phyloP scores from a whole-genome alignment of 1,140 invertebrate species.

The Orchesella cincta region DNA sequence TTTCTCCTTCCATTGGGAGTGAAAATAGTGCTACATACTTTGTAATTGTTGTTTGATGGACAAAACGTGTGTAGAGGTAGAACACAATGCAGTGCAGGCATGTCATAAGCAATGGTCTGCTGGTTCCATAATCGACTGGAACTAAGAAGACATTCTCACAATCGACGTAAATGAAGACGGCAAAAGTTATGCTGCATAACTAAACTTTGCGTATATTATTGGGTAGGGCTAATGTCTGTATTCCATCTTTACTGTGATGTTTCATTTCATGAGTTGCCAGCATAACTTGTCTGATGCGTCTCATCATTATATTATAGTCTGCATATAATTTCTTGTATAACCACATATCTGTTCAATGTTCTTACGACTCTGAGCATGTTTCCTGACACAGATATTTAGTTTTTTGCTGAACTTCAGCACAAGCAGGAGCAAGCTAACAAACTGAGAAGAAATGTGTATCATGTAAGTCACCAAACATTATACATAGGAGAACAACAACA shows the following conservation, averaged over 20 bases:
- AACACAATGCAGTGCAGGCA: no score
- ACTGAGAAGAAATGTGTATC: constrained; percentile 7
- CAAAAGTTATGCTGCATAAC: no score
- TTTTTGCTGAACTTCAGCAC: background rate
- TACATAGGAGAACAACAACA: background rate
- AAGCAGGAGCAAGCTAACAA: no score
- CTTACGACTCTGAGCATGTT: background rate
- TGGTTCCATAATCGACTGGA: background rate
- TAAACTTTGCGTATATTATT: no score
- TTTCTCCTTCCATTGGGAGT: background rate
- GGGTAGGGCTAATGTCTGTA: no score
- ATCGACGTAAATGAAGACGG: background rate
- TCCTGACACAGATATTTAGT: constrained; percentile 11
- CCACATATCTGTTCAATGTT: constrained; percentile 8
- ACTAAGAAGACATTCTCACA: background rate
- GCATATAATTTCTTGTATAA: no score
- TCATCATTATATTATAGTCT: no score
- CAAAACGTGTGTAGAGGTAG: background rate
- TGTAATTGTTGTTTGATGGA: background rate
- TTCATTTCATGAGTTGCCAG: no score
- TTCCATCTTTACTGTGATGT: no score
- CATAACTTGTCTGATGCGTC: no score
- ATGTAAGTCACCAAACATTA: no score
- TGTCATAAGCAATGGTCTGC: background rate
- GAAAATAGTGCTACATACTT: background rate